Conservation (phyloP, 2,797 vertebrate species). For the Coregonus suidteri region DNA sequence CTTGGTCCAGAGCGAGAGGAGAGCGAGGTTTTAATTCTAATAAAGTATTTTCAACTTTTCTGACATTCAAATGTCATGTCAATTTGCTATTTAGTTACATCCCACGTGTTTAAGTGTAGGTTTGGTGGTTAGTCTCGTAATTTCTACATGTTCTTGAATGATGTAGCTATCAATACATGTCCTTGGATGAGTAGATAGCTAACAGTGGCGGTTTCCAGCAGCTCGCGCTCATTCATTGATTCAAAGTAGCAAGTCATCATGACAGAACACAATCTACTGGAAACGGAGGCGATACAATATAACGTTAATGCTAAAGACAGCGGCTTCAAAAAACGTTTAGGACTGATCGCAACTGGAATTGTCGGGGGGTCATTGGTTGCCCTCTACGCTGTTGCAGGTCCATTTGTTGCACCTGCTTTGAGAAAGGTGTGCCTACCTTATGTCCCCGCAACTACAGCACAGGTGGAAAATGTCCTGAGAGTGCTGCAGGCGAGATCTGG, state of each 20-base stretch:
- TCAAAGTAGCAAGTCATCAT: conserved; percentile 13
- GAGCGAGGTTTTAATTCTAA: background rate
- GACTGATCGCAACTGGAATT: conserved; percentile 74
- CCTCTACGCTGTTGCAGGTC: conserved; percentile 81
- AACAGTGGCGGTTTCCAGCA: background rate
- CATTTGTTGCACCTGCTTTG: conserved; percentile 87
- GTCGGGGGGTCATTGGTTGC: conserved; percentile 81
- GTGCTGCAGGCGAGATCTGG: conserved; percentile 77
- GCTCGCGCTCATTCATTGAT: background rate
- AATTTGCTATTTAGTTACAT: too few relatives aligned
- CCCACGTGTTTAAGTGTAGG: background rate
- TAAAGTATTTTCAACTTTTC: background rate
- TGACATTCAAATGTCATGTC: background rate
- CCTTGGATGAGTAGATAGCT: background rate
- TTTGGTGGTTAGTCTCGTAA: background rate
- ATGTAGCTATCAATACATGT: background rate
- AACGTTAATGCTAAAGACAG: rapidly evolving
- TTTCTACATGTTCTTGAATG: background rate
- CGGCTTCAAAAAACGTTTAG: conserved; percentile 62
- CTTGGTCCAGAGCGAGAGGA: too few relatives aligned
- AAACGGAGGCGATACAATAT: background rate
- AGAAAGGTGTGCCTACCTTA: conserved; percentile 92
- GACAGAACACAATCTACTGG: conserved; percentile 26
- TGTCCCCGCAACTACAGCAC: conserved; percentile 87
- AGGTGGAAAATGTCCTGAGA: conserved; percentile 85